Evolutionary conservation across 2,797 vertebrate species (phyloP).

Genomic region (Telmatherina bonti): DNA sequence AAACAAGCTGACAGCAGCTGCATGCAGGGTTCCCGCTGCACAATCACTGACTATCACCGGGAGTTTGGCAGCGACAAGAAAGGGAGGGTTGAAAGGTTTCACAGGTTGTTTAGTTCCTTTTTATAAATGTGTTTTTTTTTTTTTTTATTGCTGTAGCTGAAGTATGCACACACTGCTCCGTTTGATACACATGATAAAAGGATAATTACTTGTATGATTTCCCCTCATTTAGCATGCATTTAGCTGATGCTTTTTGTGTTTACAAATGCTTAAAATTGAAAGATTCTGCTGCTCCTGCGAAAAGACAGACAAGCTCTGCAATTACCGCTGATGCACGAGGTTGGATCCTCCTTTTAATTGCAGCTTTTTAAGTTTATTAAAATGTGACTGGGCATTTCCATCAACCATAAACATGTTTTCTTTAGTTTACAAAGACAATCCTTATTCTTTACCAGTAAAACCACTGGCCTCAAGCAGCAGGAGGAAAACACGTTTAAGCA

Average conservation of each 20-base stretch:
- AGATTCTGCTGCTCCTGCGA: neutral
- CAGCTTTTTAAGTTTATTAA: neutral
- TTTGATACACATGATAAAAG: conserved; percentile 54
- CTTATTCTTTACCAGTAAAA: neutral
- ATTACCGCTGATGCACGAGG: neutral
- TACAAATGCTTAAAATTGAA: neutral
- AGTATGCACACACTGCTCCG: conserved; percentile 14
- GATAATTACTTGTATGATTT: conserved; percentile 36
- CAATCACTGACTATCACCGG: neutral
- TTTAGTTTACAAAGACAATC: neutral
- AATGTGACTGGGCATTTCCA: neutral
- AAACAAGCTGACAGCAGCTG: conserved; percentile 29
- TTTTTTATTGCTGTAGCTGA: conserved; percentile 21
- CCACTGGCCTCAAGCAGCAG: neutral
- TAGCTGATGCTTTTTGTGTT: conserved; percentile 9
- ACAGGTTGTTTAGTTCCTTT: conserved; percentile 33
- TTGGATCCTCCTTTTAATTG: neutral
- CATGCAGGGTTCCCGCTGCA: conserved; percentile 1
- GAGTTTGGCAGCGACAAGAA: conserved; percentile 35
- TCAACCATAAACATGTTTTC: neutral
- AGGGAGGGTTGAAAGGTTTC: conserved; percentile 24
- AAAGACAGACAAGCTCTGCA: neutral
- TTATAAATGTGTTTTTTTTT: too few relatives aligned
- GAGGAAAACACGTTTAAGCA: neutral
- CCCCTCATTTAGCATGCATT: conserved; percentile 36